Conservation (phyloP, 2,113 vertebrate genomes). For the Bubo bubo region DNA sequence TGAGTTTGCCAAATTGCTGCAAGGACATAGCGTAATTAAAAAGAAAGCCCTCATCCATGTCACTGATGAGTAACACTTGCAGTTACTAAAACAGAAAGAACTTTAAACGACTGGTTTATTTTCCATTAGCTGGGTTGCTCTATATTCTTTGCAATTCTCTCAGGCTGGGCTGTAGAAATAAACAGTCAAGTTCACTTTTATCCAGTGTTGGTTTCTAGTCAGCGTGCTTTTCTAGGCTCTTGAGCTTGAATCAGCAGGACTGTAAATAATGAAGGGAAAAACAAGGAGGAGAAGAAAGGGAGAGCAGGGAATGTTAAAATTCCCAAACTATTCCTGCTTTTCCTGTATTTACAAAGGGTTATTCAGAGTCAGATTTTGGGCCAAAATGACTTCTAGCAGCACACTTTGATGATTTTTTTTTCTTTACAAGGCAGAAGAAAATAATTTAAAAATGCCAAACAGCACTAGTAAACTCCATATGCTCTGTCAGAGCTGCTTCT, state of each 20-base stretch:
- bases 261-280: background rate
- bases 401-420: background rate
- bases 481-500: background rate
- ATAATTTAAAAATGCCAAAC: background rate
- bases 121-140: slow-evolving; percentile 4
- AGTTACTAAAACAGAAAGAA: slow-evolving; percentile 11
- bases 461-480: background rate
- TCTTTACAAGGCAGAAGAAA: background rate
- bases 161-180: background rate
- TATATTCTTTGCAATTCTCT: background rate
- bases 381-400: background rate
- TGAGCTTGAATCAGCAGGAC: background rate
- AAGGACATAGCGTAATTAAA: background rate
- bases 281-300: background rate
- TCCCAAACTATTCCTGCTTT: background rate
- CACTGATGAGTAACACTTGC: background rate
- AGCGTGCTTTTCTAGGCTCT: background rate
- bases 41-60: background rate
- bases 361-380: background rate
- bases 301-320: background rate
- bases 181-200: slow-evolving; percentile 39
- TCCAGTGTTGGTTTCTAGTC: background rate
- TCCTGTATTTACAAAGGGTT: background rate
- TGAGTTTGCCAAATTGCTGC: background rate
- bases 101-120: slow-evolving; percentile 5